These are phyloP conservation scores for Crematogaster levior DNA, from an alignment of 2,888 invertebrate species.

Conservation along the genomic window DNA sequence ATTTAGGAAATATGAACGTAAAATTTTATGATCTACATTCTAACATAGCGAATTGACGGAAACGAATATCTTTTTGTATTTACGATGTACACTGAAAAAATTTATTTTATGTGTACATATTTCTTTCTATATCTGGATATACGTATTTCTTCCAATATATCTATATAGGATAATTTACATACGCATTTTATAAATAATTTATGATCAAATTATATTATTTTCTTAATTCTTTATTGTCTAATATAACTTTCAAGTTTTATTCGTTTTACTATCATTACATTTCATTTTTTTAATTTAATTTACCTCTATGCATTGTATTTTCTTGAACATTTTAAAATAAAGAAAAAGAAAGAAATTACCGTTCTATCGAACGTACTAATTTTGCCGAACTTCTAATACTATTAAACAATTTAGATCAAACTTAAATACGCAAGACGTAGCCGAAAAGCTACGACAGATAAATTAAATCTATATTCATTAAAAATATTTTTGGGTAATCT, in stretches of 20 bases:
- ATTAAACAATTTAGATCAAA: neutral
- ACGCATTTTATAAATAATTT: neutral
- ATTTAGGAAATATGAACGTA: conserved; percentile 30
- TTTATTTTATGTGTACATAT: neutral
- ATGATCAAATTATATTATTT: neutral
- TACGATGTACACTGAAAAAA: conserved; percentile 3
- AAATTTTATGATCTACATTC: conserved; percentile 24
- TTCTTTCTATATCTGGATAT: too few species aligned
- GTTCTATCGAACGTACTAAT: neutral
- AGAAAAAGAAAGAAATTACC: neutral
- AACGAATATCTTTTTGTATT: neutral
- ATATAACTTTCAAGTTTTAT: neutral
- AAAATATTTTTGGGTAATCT: neutral
- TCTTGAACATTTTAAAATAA: neutral
- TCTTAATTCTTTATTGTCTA: neutral
- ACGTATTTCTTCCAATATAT: neutral
- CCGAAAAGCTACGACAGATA: neutral
- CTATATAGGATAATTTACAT: neutral
- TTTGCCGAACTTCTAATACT: neutral
- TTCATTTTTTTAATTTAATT: neutral
- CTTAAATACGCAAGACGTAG: neutral
- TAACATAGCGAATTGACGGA: neutral
- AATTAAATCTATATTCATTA: neutral
- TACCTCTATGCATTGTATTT: neutral
- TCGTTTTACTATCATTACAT: neutral